Conservation (phyloP, 2,888 invertebrate species). For the Lysandra coridon region DNA sequence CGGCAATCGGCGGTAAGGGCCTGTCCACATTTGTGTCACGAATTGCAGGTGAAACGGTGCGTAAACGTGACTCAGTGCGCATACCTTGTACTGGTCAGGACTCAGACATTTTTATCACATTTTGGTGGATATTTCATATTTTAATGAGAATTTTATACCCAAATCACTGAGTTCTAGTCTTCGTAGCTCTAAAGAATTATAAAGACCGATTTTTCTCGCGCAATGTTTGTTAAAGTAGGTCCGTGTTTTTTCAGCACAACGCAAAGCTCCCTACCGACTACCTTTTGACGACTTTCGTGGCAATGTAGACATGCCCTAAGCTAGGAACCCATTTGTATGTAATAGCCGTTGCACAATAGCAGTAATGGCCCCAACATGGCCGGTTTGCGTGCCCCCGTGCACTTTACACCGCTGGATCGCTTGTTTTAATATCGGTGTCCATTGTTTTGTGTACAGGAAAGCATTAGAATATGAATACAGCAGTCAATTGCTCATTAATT, state of each 20-base stretch:
- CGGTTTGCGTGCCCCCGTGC: slow-evolving; percentile 27
- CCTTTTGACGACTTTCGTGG: not conserved
- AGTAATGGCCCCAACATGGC: slow-evolving; percentile 28
- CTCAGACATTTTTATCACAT: too few relatives aligned
- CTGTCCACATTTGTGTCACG: not conserved
- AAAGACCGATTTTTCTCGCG: too few relatives aligned
- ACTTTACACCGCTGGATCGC: slow-evolving; percentile 29
- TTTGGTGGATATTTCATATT: too few relatives aligned
- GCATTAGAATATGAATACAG: slow-evolving; percentile 4
- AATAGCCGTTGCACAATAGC: slow-evolving; percentile 23
- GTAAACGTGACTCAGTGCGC: not conserved
- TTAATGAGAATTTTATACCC: too few relatives aligned
- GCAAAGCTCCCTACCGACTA: too few relatives aligned
- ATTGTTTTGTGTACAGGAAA: slow-evolving; percentile 6
- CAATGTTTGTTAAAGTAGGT: too few relatives aligned
- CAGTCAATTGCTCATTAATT: not conserved
- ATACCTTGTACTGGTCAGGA: too few relatives aligned
- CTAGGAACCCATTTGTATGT: slow-evolving; percentile 22
- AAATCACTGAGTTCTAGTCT: too few relatives aligned
- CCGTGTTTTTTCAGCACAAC: too few relatives aligned
- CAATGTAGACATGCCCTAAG: not conserved
- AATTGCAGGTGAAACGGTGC: not conserved
- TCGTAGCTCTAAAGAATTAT: too few relatives aligned
- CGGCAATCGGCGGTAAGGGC: not conserved
- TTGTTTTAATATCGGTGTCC: not conserved